A percentile compares a stretch with the other conserved stretches of the same genome.
Conservation (phyloP, 2,888 invertebrate genomes). For the Chymomyza fuscimana region DNA sequence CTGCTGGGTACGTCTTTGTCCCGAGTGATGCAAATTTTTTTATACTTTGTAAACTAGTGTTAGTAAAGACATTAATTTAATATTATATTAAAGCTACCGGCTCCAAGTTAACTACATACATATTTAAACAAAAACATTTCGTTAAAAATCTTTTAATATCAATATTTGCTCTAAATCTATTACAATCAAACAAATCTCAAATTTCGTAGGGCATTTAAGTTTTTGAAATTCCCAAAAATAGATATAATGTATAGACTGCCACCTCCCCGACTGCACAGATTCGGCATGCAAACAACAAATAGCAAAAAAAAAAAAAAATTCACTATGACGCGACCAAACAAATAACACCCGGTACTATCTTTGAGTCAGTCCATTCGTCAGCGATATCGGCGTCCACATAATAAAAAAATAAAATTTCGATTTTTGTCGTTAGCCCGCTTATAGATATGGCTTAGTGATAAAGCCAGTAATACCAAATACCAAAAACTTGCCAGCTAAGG, state of each 20-base stretch:
- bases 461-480: constrained; percentile 23
- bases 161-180: no score
- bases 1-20: no score
- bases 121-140: no score
- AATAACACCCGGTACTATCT: constrained; percentile 17
- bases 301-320: not conserved
- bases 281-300: not conserved
- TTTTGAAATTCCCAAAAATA: not conserved
- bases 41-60: no score
- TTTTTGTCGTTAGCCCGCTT: constrained; percentile 39
- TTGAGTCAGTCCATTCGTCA: constrained; percentile 12
- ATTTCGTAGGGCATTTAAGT: not conserved
- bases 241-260: not conserved
- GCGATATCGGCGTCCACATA: constrained; percentile 20
- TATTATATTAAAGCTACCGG: no score
- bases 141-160: no score
- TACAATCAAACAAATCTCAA: not conserved
- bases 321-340: not conserved
- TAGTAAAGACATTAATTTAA: no score
- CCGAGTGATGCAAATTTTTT: no score
- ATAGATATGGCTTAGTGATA: constrained; percentile 53
- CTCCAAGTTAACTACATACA: no score
- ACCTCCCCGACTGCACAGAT: not conserved
- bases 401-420: constrained; percentile 44
- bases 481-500: constrained; percentile 37